These are phyloP conservation scores for Tenthredo amoena DNA, from an alignment of 2,888 invertebrate genomes.

Conservation along the genomic window DNA sequence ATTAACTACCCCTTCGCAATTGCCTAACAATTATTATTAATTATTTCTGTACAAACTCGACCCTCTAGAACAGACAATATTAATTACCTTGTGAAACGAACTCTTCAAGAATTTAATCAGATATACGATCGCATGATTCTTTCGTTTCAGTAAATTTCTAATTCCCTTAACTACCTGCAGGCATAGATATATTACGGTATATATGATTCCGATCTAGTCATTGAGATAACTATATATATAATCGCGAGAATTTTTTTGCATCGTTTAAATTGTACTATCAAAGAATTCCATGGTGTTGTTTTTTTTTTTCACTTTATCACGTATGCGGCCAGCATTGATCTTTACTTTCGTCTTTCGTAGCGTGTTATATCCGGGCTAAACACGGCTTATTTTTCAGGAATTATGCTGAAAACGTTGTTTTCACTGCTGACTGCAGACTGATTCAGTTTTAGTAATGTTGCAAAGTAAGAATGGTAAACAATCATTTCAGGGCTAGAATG, in stretches of 20 bases:
- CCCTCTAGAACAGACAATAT: constrained; percentile 1
- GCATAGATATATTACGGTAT: background rate
- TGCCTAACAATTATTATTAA: constrained; percentile 30
- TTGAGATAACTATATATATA: background rate
- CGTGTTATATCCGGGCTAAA: constrained; percentile 42
- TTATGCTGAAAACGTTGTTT: constrained; percentile 2
- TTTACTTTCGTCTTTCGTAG: constrained; percentile 40
- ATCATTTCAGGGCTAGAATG: background rate
- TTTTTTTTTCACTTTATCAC: background rate
- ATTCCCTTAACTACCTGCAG: background rate
- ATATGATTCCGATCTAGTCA: background rate
- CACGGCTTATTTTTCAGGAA: background rate
- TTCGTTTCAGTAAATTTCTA: background rate
- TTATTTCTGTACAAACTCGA: background rate
- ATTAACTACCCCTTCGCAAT: constrained; percentile 43
- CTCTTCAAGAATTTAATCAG: constrained; percentile 1
- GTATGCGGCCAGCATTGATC: constrained; percentile 46
- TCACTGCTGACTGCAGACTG: background rate
- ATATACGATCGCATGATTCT: background rate
- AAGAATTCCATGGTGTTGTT: background rate
- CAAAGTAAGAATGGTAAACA: background rate
- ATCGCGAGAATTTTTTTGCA: background rate
- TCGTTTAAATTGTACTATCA: background rate
- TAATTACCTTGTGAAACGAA: background rate
- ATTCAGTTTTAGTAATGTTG: background rate